Conservation (phyloP, 2,888 invertebrate species). For the Brenthis hecate region DNA sequence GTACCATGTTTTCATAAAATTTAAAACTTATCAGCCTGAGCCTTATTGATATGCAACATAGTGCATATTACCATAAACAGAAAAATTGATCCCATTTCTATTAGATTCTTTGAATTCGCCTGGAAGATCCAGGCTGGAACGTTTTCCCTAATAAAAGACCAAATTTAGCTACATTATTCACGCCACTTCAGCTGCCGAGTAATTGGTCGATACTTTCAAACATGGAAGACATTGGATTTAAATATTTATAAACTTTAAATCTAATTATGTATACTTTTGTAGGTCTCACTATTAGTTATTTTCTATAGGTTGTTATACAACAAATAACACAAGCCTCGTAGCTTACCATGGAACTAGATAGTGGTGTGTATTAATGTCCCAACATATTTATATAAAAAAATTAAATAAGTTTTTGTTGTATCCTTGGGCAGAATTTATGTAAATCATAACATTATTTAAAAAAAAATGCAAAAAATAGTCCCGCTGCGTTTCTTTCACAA, state of each 20-base stretch:
- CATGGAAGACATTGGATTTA: conserved; percentile 3
- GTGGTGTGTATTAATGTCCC: too few species aligned
- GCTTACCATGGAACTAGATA: too few species aligned
- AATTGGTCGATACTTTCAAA: conserved; percentile 4
- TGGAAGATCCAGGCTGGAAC: background rate
- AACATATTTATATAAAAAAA: too few species aligned
- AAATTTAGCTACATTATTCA: conserved; percentile 18
- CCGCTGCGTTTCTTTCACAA: too few species aligned
- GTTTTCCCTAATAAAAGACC: conserved; percentile 23
- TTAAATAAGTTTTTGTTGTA: too few species aligned
- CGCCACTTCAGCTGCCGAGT: conserved; percentile 10
- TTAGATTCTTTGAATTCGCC: conserved; percentile 8
- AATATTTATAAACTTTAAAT: conserved; percentile 3
- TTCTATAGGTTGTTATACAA: background rate
- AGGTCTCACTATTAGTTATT: background rate
- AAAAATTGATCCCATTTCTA: conserved; percentile 7
- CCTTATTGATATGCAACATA: background rate
- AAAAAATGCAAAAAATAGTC: too few species aligned
- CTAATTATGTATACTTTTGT: background rate
- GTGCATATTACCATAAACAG: background rate
- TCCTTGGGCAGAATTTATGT: too few species aligned
- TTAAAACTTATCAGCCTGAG: background rate
- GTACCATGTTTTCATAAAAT: too few species aligned
- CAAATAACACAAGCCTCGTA: too few species aligned
- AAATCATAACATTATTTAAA: too few species aligned